phyloP scores from a whole-genome alignment of 2,113 vertebrate species.

The Poeciliopsis prolifica region DNA sequence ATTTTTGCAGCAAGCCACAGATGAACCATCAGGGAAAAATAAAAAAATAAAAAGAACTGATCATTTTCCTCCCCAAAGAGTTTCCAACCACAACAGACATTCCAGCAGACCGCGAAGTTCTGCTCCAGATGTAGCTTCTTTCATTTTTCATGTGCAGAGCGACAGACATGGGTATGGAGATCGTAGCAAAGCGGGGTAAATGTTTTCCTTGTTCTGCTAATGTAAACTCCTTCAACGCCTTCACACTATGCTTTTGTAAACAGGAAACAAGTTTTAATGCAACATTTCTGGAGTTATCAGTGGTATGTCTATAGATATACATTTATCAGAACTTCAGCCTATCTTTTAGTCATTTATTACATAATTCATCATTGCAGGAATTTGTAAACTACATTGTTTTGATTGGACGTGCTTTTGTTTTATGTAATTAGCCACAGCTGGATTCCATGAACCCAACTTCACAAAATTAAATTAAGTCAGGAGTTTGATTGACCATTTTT shows the following conservation, averaged over 20 bases:
- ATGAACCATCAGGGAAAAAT: slow-evolving; percentile 4
- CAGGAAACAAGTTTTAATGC: slow-evolving; percentile 59
- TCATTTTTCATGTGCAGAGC: slow-evolving; percentile 14
- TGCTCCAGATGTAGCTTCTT: slow-evolving; percentile 58
- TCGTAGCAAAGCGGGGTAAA: slow-evolving; percentile 7
- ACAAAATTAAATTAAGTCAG: slow-evolving; percentile 1
- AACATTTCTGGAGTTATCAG: not conserved
- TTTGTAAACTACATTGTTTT: not conserved
- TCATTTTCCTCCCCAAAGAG: slow-evolving; percentile 35
- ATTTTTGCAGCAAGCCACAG: slow-evolving; percentile 23
- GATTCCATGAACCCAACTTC: not conserved
- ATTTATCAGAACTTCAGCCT: not conserved
- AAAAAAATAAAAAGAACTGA: slow-evolving; percentile 26
- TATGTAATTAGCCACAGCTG: slow-evolving; percentile 6
- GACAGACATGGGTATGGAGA: slow-evolving; percentile 13
- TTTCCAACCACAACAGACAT: slow-evolving; percentile 57
- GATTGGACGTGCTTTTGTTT: not conserved
- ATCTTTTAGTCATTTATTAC: not conserved
- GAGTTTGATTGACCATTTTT: slow-evolving; percentile 11
- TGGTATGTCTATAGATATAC: not conserved
- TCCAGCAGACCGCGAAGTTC: slow-evolving; percentile 46
- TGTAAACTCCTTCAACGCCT: slow-evolving; percentile 49
- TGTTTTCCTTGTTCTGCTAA: slow-evolving; percentile 25
- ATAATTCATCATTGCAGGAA: not conserved
- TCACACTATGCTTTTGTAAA: slow-evolving; percentile 61